Evolutionary conservation across 2,797 vertebrate genomes (phyloP), one percentile per base, ranked within the genome.

Genomic region (Distichodus sexfasciatus): DNA sequence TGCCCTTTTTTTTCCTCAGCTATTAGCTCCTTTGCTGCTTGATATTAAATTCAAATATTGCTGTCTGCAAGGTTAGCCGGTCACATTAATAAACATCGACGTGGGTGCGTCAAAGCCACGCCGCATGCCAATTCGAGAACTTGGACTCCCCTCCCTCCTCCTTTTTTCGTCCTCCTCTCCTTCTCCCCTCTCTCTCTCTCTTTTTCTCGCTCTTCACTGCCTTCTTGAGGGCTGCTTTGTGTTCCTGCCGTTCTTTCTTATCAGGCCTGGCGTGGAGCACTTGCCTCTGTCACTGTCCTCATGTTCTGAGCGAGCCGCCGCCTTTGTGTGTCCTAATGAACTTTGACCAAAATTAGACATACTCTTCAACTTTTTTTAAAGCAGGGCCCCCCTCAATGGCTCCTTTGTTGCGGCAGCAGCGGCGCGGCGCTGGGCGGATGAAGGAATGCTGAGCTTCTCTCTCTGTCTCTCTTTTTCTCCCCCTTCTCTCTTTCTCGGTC

Each of bases 261-360:
- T 91, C 88, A 78, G 83, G 66, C 76, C 84, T 85, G 85, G 87
- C 84, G 85, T 82, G 83, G 87, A 88, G 86, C 85, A 82, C 88
- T 92, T 83, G 89, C 87, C 82, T 89, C 87, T 87, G 87, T 88
- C 84, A 88, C 87, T 87, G 89, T 91, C 88, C 85, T 88, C 85
- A 80, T 90, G 90, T 90, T 88, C 87, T 83, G 87, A 80, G 81
- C 81, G 81, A 87, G 84, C 85, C 87, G 82, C 83, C 83, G 89
- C 87, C 89, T 91, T 91, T 91, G 90, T 90, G 86, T 82, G 85
- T 81, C 76, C 85, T 91, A 90, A 91, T 89, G 88, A 90, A 91
- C 89, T 91, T 88, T 90, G 90, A 91, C 89, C 89, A 87, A 90
- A 91, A 91, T 91, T 90, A 91, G 90, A 91, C 88, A 89, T 90